These are phyloP conservation scores for Stenoptilia bipunctidactyla DNA, from an alignment of 2,888 invertebrate genomes.

Conservation along the genomic window DNA sequence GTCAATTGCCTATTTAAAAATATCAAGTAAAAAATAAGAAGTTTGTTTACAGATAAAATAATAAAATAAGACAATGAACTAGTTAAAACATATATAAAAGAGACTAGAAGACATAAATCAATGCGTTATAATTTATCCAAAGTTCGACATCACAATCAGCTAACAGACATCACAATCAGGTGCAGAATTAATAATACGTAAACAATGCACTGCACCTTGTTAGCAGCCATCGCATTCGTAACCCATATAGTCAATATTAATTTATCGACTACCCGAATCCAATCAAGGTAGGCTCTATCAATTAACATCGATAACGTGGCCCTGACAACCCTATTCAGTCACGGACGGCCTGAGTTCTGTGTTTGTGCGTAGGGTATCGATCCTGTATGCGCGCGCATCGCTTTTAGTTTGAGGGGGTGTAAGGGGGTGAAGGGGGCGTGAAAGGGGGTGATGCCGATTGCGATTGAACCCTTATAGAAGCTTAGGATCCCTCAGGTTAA, in stretches of 20 bases:
- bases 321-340: conserved; percentile 46
- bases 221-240: no score
- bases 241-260: background rate
- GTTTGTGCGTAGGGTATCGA: conserved; percentile 68
- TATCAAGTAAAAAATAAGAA: no score
- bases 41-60: no score
- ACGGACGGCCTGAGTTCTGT: conserved; percentile 9
- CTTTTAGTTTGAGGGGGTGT: conserved; percentile 23
- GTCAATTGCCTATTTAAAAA: no score
- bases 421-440: conserved; percentile 22
- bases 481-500: conserved; percentile 57
- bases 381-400: conserved; percentile 65
- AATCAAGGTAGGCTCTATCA: conserved; percentile 21
- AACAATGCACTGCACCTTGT: no score
- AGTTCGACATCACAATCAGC: no score
- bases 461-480: conserved; percentile 63
- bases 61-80: no score
- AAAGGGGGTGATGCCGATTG: conserved; percentile 50
- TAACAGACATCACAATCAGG: no score
- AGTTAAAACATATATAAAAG: no score
- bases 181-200: no score
- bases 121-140: no score
- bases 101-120: no score
- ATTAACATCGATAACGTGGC: conserved; percentile 41
- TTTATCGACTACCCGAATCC: background rate